phyloP scores from a whole-genome alignment of 2,888 invertebrate genomes.

The Drosophila mulleri region DNA sequence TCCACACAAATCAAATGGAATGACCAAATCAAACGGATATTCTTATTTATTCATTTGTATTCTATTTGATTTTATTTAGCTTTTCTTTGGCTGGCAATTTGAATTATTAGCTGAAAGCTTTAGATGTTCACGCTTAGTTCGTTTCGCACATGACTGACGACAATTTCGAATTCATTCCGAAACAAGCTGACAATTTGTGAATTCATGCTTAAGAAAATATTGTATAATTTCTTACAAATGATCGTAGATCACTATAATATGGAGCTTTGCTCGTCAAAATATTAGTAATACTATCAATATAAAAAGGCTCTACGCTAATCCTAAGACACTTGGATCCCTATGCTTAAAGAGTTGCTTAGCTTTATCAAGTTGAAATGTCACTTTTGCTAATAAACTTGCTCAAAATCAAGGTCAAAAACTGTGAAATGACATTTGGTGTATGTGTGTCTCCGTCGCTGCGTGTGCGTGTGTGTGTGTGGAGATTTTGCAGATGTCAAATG shows the following conservation, averaged over 20 bases:
- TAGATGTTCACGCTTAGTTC: slow-evolving; percentile 6
- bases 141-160: slow-evolving; percentile 1
- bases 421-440: slow-evolving; percentile 3
- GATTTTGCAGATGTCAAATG: slow-evolving; percentile 13
- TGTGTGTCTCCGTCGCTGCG: not conserved
- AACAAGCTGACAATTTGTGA: not conserved
- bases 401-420: slow-evolving; percentile 7
- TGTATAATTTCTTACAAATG: not conserved
- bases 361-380: not conserved
- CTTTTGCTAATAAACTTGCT: not conserved
- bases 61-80: not conserved
- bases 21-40: not conserved
- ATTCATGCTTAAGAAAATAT: not conserved
- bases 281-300: not conserved
- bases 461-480: not conserved
- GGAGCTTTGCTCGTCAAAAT: not conserved
- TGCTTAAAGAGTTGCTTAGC: not conserved
- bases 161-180: not conserved
- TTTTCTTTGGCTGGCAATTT: not conserved
- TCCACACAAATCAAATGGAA: not conserved
- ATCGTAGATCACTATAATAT: not conserved
- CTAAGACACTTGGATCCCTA: not conserved
- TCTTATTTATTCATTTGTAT: not conserved
- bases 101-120: slow-evolving; percentile 1
- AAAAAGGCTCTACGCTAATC: not conserved